phyloP scores from a whole-genome alignment of 2,113 vertebrate genomes.

The Noctilio leporinus region DNA sequence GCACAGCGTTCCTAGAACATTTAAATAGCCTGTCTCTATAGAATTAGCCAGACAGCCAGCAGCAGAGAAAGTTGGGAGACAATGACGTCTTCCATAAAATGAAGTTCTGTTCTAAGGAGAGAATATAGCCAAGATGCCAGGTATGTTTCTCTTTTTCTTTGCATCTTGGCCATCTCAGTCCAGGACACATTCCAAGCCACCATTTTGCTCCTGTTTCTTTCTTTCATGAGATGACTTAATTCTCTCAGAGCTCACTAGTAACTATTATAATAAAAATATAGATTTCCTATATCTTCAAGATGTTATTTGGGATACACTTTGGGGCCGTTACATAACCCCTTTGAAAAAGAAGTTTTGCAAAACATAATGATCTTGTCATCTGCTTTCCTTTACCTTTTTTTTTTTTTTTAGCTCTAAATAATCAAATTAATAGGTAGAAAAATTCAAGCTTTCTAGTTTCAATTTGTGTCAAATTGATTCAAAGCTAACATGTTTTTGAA shows the following conservation, averaged over 20 bases:
- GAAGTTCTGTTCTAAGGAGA: conserved; percentile 49
- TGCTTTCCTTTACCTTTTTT: no score
- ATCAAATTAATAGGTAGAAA: conserved; percentile 40
- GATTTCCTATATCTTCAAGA: background rate
- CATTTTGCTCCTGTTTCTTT: conserved; percentile 22
- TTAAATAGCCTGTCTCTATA: conserved; percentile 53
- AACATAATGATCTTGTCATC: conserved; percentile 1
- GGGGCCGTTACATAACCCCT: background rate
- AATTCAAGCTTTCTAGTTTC: conserved; percentile 36
- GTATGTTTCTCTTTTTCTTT: conserved; percentile 47
- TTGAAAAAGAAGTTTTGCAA: conserved; percentile 36
- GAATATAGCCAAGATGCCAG: conserved; percentile 54
- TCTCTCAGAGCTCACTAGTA: conserved; percentile 6
- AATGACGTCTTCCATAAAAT: conserved; percentile 57
- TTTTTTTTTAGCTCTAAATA: conserved; percentile 20
- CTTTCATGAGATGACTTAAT: conserved; percentile 36
- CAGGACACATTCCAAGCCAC: conserved; percentile 25
- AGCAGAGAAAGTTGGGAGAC: conserved; percentile 47
- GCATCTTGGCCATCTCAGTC: conserved; percentile 40
- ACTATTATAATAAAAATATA: background rate
- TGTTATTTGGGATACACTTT: conserved; percentile 13
- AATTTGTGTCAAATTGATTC: conserved; percentile 18
- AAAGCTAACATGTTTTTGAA: conserved; percentile 16
- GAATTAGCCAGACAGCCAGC: conserved; percentile 62
- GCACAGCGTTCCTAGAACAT: background rate